A percentile compares a stretch with the other conserved stretches of the same genome.
Evolutionary conservation across 2,888 invertebrate species (phyloP).

Genomic region (Ochlodes sylvanus): DNA sequence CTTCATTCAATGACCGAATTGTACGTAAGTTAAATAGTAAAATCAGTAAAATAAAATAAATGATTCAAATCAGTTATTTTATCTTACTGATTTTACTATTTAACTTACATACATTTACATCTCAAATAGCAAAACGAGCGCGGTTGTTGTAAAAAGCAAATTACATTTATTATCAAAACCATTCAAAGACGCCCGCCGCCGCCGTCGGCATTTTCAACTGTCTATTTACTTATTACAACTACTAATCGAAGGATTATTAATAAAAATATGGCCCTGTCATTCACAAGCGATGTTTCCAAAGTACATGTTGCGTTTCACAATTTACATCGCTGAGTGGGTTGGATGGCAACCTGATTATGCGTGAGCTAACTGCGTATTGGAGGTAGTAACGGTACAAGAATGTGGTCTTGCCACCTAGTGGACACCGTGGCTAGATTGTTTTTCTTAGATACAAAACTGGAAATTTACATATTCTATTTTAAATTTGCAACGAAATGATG

Average conservation of each 20-base stretch:
- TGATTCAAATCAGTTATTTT: too few relatives aligned
- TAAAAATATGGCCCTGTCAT: conserved; percentile 6
- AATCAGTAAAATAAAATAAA: too few relatives aligned
- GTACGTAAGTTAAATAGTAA: too few relatives aligned
- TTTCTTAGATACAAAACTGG: conserved; percentile 33
- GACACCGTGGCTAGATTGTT: conserved; percentile 41
- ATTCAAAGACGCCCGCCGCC: too few relatives aligned
- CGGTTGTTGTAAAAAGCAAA: too few relatives aligned
- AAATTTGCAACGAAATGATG: conserved; percentile 12
- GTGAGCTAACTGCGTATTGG: conserved; percentile 69
- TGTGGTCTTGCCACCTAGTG: conserved; percentile 50
- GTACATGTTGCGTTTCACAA: conserved; percentile 53
- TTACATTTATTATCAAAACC: too few relatives aligned
- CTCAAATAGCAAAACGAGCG: too few relatives aligned
- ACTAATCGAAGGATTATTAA: background rate
- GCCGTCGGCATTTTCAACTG: too few relatives aligned
- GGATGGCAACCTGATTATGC: conserved; percentile 59
- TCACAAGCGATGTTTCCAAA: conserved; percentile 37
- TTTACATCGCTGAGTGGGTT: conserved; percentile 58
- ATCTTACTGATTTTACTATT: too few relatives aligned
- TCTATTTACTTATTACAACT: too few relatives aligned
- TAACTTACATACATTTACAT: too few relatives aligned
- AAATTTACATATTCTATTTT: conserved; percentile 15
- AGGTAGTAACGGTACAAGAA: conserved; percentile 70
- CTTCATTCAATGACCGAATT: too few relatives aligned